Evolutionary conservation across 2,888 invertebrate genomes (phyloP).

Genomic region (Nomada goodeniana): DNA sequence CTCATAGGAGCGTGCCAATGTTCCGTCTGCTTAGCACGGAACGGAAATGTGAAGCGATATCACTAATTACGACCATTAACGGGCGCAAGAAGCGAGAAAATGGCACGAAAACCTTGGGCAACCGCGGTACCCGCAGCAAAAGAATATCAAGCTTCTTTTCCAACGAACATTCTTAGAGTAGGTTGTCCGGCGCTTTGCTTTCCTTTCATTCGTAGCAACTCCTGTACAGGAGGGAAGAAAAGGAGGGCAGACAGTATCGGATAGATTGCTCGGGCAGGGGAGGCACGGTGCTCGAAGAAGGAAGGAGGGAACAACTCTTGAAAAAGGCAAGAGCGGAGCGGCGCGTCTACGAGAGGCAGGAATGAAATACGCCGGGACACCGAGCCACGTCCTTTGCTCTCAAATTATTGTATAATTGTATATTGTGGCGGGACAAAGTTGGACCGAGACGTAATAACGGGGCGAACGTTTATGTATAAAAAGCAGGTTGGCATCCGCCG

Average conservation of each 20-base stretch:
- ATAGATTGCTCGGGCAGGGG: conserved; percentile 24
- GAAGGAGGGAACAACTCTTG: conserved; percentile 42
- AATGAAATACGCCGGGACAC: conserved; percentile 70
- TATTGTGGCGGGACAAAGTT: conserved; percentile 77
- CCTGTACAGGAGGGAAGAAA: neutral
- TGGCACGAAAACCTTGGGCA: conserved; percentile 45
- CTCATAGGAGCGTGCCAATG: neutral
- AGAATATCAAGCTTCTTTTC: conserved; percentile 25
- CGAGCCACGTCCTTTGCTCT: conserved; percentile 71
- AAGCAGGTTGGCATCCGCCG: conserved; percentile 51
- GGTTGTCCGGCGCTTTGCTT: neutral
- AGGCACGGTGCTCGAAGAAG: conserved; percentile 47
- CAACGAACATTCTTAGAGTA: conserved; percentile 27
- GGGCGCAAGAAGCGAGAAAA: conserved; percentile 36
- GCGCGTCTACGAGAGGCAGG: conserved; percentile 41
- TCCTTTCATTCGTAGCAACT: neutral
- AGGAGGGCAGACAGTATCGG: neutral
- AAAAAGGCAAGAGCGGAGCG: conserved; percentile 47
- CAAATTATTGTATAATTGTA: conserved; percentile 81
- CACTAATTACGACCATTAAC: conserved; percentile 50
- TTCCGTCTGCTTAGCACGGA: conserved; percentile 9
- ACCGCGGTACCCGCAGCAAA: conserved; percentile 32
- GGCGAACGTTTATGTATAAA: conserved; percentile 73
- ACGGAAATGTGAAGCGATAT: conserved; percentile 39
- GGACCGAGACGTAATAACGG: conserved; percentile 77